These are phyloP conservation scores for Pelobates cultripes DNA, from an alignment of 2,797 vertebrate species.

Conservation along the genomic window DNA sequence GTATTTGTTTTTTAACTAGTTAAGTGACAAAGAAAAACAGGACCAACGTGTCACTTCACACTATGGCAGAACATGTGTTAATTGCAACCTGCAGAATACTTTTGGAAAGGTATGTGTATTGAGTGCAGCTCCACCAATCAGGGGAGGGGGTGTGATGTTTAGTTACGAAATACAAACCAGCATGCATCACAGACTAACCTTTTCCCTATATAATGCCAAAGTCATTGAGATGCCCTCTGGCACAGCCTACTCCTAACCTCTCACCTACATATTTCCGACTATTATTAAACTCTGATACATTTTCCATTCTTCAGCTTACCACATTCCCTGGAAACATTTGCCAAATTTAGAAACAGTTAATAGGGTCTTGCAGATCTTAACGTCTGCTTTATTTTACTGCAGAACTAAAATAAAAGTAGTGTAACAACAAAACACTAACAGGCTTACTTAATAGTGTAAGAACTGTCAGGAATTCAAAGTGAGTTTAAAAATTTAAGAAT, in stretches of 20 bases:
- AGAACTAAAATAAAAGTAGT: not conserved
- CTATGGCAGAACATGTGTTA: too few species aligned
- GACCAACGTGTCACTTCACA: too few species aligned
- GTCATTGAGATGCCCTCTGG: conserved; percentile 59
- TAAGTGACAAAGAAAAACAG: too few species aligned
- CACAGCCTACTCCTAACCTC: conserved; percentile 65
- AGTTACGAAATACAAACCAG: conserved; percentile 49
- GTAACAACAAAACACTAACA: too few species aligned
- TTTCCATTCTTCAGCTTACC: not conserved
- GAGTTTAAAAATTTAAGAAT: too few species aligned
- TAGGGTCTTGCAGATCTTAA: not conserved
- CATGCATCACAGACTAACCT: conserved; percentile 65
- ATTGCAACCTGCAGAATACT: conserved; percentile 4
- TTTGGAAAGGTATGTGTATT: conserved; percentile 25
- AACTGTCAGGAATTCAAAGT: too few species aligned
- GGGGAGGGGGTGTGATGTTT: conserved; percentile 53
- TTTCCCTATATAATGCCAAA: conserved; percentile 60
- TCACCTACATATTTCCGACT: conserved; percentile 61
- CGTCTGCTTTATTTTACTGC: not conserved
- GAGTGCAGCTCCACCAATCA: conserved; percentile 43
- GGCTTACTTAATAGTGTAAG: too few species aligned
- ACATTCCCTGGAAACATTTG: not conserved
- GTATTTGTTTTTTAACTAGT: too few species aligned
- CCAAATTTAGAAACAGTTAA: conserved; percentile 7
- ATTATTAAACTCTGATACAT: conserved; percentile 17